Base-by-base conservation (phyloP, 1,140 invertebrate genomes). In the Drosophila triauraria region DNA sequence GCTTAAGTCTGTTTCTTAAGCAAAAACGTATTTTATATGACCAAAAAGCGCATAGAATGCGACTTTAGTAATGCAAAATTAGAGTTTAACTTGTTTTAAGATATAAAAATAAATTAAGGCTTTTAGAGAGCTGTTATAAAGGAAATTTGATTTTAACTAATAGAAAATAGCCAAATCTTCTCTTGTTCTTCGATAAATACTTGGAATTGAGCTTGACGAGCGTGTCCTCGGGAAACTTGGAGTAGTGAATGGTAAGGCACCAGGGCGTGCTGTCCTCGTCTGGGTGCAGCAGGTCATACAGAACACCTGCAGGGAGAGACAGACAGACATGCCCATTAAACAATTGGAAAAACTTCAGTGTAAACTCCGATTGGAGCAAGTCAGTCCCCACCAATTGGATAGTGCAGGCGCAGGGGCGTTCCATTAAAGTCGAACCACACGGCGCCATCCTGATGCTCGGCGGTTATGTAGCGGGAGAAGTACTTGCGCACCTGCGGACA, bases 361-460 rank as follows among this genome's bases (percentile, higher is more conserved):
- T 30, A 6, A 7, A 30, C 30, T 38, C 51, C 27, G 25, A 30
- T 56, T n/a, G 15, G 53, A 23, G 20, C 1, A 3, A 56, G 35
- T 25, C 20, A 6, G 32, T 23, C 8, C 13, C 40, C 63, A 54
- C 99, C 99, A 82, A 99, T 97, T 17, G 99, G 99, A 94, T 98
- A 97, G 93, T 99, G 98, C 96, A 98, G 98, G 93, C 98, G 99
- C 17, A 99, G 93, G 12, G 98, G 97, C 67, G 95, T 96, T 20
- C 97, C 97, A 94, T 98, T 97, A 91, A 95, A 98, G 87, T 99
- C 98, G 44, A 99, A 94, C 98, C 98, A 99, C 95, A 99, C 97
- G 93, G 99, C 98, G 90, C 95, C 95, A 50, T 97, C 96, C 64
- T 96, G 95, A 92, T 96, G 96, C 75, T 98, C 97, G 91, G 96